phyloP scores from a whole-genome alignment of 2,888 invertebrate species.

The Drosophila imparisetae region DNA sequence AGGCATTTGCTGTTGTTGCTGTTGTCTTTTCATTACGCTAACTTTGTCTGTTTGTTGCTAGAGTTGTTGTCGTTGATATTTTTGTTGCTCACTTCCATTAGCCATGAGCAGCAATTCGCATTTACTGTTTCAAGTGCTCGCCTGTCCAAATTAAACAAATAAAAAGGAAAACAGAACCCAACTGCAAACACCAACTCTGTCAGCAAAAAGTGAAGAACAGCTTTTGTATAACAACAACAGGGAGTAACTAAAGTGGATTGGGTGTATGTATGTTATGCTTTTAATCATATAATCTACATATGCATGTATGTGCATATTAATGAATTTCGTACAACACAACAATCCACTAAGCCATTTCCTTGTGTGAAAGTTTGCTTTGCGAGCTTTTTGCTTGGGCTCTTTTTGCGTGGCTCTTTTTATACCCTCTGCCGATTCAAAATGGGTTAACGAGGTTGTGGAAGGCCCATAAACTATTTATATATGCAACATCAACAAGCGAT shows the following conservation, averaged over 20 bases:
- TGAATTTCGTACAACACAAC: constrained; percentile 39
- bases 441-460: not conserved
- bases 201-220: constrained; percentile 8
- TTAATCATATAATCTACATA: constrained; percentile 76
- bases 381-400: constrained; percentile 1
- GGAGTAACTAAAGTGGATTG: constrained; percentile 18
- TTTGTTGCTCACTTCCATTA: constrained; percentile 36
- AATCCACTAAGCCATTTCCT: constrained; percentile 7
- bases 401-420: not conserved
- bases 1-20: constrained; percentile 3
- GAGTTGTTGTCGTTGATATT: constrained; percentile 3
- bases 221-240: constrained; percentile 23
- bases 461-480: not conserved
- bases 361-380: constrained; percentile 6
- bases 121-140: constrained; percentile 28
- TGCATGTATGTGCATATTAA: constrained; percentile 67
- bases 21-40: constrained; percentile 22
- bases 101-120: constrained; percentile 22
- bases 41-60: constrained; percentile 29
- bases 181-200: constrained; percentile 6
- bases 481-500: not conserved
- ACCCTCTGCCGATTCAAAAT: not conserved
- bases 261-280: constrained; percentile 41
- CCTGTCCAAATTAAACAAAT: constrained; percentile 43
- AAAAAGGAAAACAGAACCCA: constrained; percentile 33